Conservation (phyloP, 2,113 vertebrate genomes). For the Acrocephalus kingi region DNA sequence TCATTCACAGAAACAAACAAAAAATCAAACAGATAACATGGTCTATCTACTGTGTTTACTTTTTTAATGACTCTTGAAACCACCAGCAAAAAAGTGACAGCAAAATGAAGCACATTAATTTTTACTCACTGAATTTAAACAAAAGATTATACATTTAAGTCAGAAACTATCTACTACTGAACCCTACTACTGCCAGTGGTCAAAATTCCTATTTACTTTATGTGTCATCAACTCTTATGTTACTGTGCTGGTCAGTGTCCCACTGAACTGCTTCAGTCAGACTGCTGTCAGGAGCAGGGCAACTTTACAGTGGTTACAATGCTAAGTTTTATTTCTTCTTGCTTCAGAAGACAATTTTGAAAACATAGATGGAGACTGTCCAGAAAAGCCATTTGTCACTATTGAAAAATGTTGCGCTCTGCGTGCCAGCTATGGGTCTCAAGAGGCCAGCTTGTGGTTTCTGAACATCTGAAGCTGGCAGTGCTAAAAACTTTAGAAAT, state of each 20-base stretch:
- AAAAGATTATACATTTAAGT: background rate
- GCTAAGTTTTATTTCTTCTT: background rate
- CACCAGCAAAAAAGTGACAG: accelerated
- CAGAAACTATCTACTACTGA: background rate
- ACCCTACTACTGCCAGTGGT: background rate
- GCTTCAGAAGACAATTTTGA: background rate
- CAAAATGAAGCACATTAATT: background rate
- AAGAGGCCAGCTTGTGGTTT: background rate
- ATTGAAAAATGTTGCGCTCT: background rate
- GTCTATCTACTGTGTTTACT: background rate
- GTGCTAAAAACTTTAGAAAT: background rate
- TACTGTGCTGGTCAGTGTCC: background rate
- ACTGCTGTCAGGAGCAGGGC: background rate
- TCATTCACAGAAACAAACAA: background rate
- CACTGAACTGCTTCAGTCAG: background rate
- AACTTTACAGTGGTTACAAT: background rate
- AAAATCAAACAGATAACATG: background rate
- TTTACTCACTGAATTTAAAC: background rate
- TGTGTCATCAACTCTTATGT: background rate
- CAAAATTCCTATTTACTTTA: background rate
- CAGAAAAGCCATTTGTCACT: background rate
- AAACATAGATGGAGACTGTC: background rate
- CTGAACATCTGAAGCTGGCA: background rate
- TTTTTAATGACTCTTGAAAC: background rate
- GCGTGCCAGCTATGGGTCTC: background rate